Evolutionary conservation across 2,113 vertebrate genomes (phyloP).

Genomic region (Phaethon lepturus): DNA sequence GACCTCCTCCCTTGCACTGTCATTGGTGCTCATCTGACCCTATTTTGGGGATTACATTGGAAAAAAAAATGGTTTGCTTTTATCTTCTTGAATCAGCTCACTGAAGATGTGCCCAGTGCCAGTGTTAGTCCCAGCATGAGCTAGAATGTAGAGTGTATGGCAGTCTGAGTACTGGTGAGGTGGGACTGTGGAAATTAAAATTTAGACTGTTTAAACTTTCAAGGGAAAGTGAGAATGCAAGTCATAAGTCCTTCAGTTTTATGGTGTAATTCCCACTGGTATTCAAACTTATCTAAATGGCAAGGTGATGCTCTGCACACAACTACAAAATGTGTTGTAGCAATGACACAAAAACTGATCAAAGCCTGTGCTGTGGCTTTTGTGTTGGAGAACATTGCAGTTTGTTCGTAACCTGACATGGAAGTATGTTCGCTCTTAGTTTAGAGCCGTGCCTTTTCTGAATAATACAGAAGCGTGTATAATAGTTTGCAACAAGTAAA

Average conservation of each 20-base stretch:
- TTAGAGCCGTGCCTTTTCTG: neutral
- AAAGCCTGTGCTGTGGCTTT: neutral
- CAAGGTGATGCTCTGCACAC: neutral
- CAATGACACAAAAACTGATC: neutral
- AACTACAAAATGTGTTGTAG: neutral
- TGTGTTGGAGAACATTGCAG: neutral
- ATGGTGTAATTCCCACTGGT: neutral
- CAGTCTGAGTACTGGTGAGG: neutral
- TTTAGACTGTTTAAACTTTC: neutral
- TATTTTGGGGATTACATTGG: neutral
- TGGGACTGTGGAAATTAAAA: neutral
- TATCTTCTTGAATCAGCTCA: neutral
- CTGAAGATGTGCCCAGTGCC: neutral
- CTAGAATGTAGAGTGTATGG: fast-evolving
- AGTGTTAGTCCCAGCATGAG: neutral
- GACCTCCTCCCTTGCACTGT: neutral
- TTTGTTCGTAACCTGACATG: neutral
- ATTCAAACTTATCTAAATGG: fast-evolving
- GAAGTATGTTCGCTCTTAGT: neutral
- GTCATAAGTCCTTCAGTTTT: neutral
- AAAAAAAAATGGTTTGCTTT: neutral
- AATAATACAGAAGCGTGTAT: fast-evolving
- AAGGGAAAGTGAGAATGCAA: neutral
- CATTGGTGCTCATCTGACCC: neutral
- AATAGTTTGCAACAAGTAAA: neutral